Evolutionary conservation across 2,113 vertebrate species (phyloP), one percentile per base, ranked within the genome.

Genomic region (Chloropsis cyanopogon): DNA sequence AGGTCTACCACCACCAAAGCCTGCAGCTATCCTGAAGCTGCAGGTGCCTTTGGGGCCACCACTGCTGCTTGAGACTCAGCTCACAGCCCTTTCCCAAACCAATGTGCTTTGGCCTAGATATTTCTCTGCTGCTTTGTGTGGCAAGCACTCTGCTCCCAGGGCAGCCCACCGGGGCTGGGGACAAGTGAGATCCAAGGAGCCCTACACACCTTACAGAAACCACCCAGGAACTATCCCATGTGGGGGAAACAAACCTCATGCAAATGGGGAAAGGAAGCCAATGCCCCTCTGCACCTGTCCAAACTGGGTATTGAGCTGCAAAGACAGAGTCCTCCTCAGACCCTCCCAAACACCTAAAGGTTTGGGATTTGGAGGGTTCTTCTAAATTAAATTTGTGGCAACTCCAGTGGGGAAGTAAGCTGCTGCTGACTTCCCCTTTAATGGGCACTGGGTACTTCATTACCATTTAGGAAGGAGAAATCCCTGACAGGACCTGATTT

Each of bases 81-180:
- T 57, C 56, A 75, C 17, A 66, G 10, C 5, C 21, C 23, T 46
- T 64, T 44, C 24, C 57, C n/a, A 60, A 56, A 88, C 11, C 3
- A 4, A 10, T 1, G 1, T 56, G 29, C 24, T 75, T 41, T 4
- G 0, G 37, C 33, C 23, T 39, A 54, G 35, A 12, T 15, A 3
- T 60, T 86, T 79, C 10, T 1, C 22, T 50, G 56, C 73, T 64
- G 33, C 46, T 63, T 50, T 75, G 28, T 29, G 14, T 14, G 39
- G 56, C 42, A 79, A 90, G 39, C 46, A 46, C 1, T 0, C 26
- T 39, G 28, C 22, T 70, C 17, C 35, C 11, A 1, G 31, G 7
- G 18, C 7, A 84, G 65, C 23, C 25, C 18, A 4, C 12, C 1
- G 0, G 33, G 17, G 12, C 2, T 87, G 42, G 20, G 52, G 11